Evolutionary conservation across 2,797 vertebrate genomes (phyloP).

Genomic region (Eulemur albifrons): DNA sequence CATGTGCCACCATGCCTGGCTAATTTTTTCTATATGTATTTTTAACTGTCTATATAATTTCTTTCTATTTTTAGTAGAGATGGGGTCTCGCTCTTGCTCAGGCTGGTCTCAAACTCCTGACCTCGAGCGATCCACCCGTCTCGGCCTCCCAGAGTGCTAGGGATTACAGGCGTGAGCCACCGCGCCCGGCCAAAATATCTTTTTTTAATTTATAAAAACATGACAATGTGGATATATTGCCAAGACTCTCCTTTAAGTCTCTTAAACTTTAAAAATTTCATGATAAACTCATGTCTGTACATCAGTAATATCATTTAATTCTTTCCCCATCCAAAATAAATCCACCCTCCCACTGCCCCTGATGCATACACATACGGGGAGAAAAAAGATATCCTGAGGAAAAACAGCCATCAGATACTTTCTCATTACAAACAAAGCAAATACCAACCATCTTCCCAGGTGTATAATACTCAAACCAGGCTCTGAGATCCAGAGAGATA

Average conservation of each 20-base stretch:
- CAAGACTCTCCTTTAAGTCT: not conserved
- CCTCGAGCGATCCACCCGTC: rapidly evolving
- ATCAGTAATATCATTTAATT: not conserved
- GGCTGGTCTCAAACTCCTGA: too few relatives aligned
- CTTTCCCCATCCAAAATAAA: not conserved
- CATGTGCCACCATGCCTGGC: too few relatives aligned
- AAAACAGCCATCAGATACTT: not conserved
- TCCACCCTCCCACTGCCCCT: not conserved
- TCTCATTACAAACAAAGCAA: not conserved
- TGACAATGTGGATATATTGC: not conserved
- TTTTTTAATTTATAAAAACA: not conserved
- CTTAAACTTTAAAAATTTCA: not conserved
- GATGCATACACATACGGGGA: not conserved
- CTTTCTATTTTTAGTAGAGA: too few relatives aligned
- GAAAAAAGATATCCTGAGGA: not conserved
- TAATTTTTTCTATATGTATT: too few relatives aligned
- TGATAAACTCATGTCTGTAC: not conserved
- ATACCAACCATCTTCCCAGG: not conserved
- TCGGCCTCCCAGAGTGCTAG: too few relatives aligned
- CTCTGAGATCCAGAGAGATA: not conserved
- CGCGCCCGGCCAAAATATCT: too few relatives aligned
- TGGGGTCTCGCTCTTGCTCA: too few relatives aligned
- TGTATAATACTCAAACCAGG: too few relatives aligned
- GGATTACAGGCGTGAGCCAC: too few relatives aligned
- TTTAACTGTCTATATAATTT: too few relatives aligned